Percentiles rank a stretch among this genome's conserved stretches.
These are phyloP conservation scores for Stichopus horrens DNA, from an alignment of 53 echinoderm and acorn worm genomes.

Conservation along the genomic window DNA sequence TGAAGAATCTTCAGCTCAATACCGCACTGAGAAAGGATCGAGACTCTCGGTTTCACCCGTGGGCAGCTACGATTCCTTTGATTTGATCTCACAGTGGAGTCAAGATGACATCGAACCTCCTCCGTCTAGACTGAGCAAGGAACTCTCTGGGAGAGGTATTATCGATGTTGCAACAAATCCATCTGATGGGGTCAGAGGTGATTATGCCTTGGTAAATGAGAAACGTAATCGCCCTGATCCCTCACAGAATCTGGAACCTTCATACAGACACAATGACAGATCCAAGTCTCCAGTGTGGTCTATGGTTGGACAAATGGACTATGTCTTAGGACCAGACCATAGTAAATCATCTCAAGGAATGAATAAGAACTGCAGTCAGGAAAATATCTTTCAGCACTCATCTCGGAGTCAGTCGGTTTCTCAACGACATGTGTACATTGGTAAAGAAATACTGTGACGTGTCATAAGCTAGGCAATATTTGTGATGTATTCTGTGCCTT, in stretches of 20 bases:
- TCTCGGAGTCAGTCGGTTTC: not conserved
- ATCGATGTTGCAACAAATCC: not conserved
- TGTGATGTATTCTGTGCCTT: too few relatives aligned
- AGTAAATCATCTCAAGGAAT: not conserved
- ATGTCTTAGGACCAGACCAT: not conserved
- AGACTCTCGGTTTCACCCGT: not conserved
- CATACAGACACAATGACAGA: not conserved
- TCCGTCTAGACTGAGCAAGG: constrained; percentile 29
- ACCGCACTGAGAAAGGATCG: not conserved
- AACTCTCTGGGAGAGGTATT: not conserved
- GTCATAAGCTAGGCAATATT: too few relatives aligned
- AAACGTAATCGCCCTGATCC: not conserved
- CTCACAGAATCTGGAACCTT: not conserved
- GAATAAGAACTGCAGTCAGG: not conserved
- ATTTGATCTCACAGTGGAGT: constrained; percentile 42
- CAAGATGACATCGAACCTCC: constrained; percentile 35
- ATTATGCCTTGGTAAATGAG: not conserved
- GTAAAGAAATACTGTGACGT: constrained; percentile 15
- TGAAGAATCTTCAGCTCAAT: not conserved
- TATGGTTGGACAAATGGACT: not conserved
- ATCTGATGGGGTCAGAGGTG: not conserved
- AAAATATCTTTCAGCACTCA: not conserved
- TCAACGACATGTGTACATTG: constrained; percentile 24
- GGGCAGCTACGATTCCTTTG: constrained; percentile 15
- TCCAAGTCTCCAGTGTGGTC: not conserved